A percentile compares a stretch with the other conserved stretches of the same genome.
Conservation (phyloP, 1,140 invertebrate species). For the Calephelis nemesis region DNA sequence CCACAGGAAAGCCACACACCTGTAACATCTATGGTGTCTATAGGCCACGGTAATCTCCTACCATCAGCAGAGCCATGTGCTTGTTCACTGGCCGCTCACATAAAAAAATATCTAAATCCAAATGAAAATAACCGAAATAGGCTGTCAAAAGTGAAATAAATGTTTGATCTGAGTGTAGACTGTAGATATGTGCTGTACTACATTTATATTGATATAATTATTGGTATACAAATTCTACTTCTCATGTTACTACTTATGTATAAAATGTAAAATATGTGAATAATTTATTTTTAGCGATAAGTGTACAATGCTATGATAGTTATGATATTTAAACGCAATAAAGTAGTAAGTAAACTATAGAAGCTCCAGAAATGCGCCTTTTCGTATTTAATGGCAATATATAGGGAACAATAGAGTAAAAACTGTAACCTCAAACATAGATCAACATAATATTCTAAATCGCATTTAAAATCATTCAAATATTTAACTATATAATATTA, state of each 20-base stretch:
- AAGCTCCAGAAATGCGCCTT: conserved; percentile 9
- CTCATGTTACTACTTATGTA: conserved; percentile 6
- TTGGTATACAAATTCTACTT: conserved; percentile 12
- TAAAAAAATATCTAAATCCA: too few species aligned
- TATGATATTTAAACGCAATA: conserved; percentile 3
- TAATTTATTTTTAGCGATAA: conserved; percentile 19
- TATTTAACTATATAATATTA: too few species aligned
- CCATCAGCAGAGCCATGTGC: too few species aligned
- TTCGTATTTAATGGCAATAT: conserved; percentile 27
- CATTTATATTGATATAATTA: conserved; percentile 4
- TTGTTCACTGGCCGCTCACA: too few species aligned
- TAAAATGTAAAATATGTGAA: conserved; percentile 17
- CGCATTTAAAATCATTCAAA: not conserved
- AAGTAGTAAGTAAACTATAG: not conserved
- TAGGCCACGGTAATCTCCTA: too few species aligned
- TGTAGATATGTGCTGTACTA: conserved; percentile 18
- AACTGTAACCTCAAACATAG: conserved; percentile 26
- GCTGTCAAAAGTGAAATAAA: too few species aligned
- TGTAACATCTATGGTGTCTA: too few species aligned
- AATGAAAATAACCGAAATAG: too few species aligned
- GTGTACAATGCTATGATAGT: not conserved
- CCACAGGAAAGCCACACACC: too few species aligned
- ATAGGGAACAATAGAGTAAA: conserved; percentile 30
- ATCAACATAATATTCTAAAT: not conserved
- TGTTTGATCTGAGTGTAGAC: too few species aligned